Base-by-base conservation (phyloP, 2,888 invertebrate species). In the Drosophila maculinotata region DNA sequence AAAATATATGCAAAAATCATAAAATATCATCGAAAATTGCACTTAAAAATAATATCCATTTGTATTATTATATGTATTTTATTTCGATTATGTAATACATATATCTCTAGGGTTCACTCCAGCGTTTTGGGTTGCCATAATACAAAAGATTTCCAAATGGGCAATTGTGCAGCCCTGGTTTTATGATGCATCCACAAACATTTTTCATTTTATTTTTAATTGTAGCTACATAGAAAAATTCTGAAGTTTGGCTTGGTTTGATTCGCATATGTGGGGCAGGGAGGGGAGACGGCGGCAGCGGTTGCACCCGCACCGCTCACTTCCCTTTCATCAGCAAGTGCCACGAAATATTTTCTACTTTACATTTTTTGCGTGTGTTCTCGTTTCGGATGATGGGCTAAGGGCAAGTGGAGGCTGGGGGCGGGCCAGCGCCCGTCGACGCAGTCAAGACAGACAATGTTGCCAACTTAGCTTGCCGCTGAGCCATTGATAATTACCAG, bases 401-500 rank as follows among this genome's bases (percentile, higher is more conserved):
- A 48, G 53, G 62, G 69, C 49, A 48, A 42, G 15, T 42, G 71
- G 70, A 75, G 54, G 70, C 69, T 69, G 73, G 44, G 41, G 17
- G 39, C 36, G 42, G 42, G 9, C 39, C 23, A 33, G 54, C 38
- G 54, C 44, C 33, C 15, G 49, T 44, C 42, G 53, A 73, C 62
- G 59, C 57, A 64, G 52, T 31, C 78, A 70, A 72, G 79, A 69
- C 60, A 86, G 87, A 81, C 81, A 81, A 82, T 87, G 87, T 79
- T 68, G 73, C 42, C 52, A 69, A 60, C 53, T 62, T 38, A 31
- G 59, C 82, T 84, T 79, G 72, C 82, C 87, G 79, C 83, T 87
- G 62, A 86, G 84, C 82, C 85, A 71, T 69, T 85, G 85, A 82
- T 82, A 87, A 82, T 82, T 82, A 87, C 81, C 69, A 68, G 81